Evolutionary conservation across 2,888 invertebrate species (phyloP), one percentile per base, ranked within the genome.

Genomic region (Leptinotarsa rubiginosa): DNA sequence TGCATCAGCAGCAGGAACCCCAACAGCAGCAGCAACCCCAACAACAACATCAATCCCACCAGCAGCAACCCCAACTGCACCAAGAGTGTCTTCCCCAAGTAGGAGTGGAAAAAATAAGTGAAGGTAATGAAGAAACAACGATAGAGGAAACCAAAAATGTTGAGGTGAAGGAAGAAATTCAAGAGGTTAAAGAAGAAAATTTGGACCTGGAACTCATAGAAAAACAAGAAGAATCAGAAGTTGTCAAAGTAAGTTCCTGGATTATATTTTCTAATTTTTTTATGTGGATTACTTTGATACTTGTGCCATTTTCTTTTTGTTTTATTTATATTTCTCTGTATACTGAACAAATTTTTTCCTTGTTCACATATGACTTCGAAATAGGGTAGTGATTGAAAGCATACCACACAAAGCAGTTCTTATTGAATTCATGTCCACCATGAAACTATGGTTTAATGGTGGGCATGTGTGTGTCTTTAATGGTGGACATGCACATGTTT

Each of bases 101-200:
- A 47, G 31, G 16, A 2, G 49, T 18, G 41, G 56, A 69, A 56
- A 20, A 18, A 50, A 5, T 20, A 0, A n/a, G 20, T 56, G 69
- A 69, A 47, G 16, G 15, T 4, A 69, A 18, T 16, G 13, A 69
- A 15, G 16, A 59, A 20, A 20, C 12, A 31, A 18, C 1, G 7
- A 12, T 47, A 47, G 56, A 69, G 20, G 56, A 56, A 25, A 69
- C 62, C 64, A 68, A 54, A 66, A 52, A 18, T 18, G 47, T 15
- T 47, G 41, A 49, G 12, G 59, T 16, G 10, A 65, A 69, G 54
- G 68, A 49, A 7, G 50, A 22, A 12, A 22, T 22, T 41, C 52
- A 69, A 65, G 59, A 71, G 1, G 22, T 54, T 12, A 49, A 64
- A 67, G 62, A 47, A 47, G 31, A 47, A 20, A 70, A 70, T 20